phyloP scores from a whole-genome alignment of 92 coral and sea anemone species.

The Palythoa grandis region DNA sequence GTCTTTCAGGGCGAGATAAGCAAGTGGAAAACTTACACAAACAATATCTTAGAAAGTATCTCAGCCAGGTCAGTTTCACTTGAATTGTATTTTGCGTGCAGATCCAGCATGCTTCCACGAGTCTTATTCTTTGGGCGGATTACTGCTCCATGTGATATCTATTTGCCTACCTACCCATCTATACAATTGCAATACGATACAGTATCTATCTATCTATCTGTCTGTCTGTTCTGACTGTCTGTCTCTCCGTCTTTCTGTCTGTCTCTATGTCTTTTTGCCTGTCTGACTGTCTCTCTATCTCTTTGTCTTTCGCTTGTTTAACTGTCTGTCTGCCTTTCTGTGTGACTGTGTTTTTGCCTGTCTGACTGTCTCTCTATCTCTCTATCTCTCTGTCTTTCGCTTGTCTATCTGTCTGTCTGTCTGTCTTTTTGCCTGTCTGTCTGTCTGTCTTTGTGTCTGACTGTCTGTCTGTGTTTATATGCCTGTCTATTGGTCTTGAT shows the following conservation, averaged over 20 bases:
- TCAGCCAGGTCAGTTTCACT: slow-evolving; percentile 57
- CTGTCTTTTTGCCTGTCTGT: not conserved
- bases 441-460: not conserved
- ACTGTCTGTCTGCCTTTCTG: too few relatives aligned
- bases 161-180: not conserved
- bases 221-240: not conserved
- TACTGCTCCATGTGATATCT: not conserved
- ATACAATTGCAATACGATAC: not conserved
- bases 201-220: not conserved
- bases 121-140: slow-evolving; percentile 8
- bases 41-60: slow-evolving; percentile 78
- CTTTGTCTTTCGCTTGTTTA: too few relatives aligned
- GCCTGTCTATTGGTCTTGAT: not conserved
- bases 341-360: too few relatives aligned
- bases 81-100: slow-evolving; percentile 10
- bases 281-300: too few relatives aligned
- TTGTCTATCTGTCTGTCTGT: too few relatives aligned
- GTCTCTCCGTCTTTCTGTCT: too few relatives aligned
- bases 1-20: slow-evolving; percentile 80
- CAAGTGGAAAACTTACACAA: slow-evolving; percentile 79
- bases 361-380: not conserved
- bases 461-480: not conserved
- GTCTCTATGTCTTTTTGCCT: too few relatives aligned
- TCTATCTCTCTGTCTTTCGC: not conserved
- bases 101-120: not conserved